Conservation (phyloP, 2,888 invertebrate genomes). For the Nezara viridula region DNA sequence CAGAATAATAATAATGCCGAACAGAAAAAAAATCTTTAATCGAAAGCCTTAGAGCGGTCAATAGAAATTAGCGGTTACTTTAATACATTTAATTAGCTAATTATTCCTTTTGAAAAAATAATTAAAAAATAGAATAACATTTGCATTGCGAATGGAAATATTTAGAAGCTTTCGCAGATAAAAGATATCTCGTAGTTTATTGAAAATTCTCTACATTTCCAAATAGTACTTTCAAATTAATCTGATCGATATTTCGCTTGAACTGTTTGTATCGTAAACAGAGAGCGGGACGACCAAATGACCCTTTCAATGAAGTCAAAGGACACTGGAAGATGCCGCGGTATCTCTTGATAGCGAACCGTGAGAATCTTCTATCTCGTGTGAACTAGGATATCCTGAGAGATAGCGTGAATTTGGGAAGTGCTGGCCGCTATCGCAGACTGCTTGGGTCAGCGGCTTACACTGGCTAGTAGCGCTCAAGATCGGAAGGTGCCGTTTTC, state of each 20-base stretch:
- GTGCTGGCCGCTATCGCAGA: not conserved
- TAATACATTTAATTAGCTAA: no score
- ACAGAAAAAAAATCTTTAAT: no score
- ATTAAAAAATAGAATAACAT: no score
- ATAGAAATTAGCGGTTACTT: no score
- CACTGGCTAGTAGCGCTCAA: not conserved
- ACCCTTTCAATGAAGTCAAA: constrained; percentile 32
- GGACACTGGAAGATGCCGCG: constrained; percentile 37
- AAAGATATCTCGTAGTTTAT: no score
- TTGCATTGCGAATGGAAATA: no score
- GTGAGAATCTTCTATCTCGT: constrained; percentile 54
- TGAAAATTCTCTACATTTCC: no score
- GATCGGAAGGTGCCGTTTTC: not conserved
- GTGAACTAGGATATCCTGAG: constrained; percentile 58
- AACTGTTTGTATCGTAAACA: not conserved
- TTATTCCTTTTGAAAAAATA: no score
- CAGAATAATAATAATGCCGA: no score
- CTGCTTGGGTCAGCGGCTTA: constrained; percentile 6
- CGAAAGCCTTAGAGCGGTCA: no score
- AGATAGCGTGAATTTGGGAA: constrained; percentile 55
- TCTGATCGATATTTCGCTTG: not conserved
- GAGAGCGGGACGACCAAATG: not conserved
- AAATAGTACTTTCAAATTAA: no score
- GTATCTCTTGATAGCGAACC: constrained; percentile 39
- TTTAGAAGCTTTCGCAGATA: no score